A percentile compares a stretch with the other conserved stretches of the same genome.
Evolutionary conservation across 2,888 invertebrate genomes (phyloP).

Genomic region (Drosophila fungiperda): DNA sequence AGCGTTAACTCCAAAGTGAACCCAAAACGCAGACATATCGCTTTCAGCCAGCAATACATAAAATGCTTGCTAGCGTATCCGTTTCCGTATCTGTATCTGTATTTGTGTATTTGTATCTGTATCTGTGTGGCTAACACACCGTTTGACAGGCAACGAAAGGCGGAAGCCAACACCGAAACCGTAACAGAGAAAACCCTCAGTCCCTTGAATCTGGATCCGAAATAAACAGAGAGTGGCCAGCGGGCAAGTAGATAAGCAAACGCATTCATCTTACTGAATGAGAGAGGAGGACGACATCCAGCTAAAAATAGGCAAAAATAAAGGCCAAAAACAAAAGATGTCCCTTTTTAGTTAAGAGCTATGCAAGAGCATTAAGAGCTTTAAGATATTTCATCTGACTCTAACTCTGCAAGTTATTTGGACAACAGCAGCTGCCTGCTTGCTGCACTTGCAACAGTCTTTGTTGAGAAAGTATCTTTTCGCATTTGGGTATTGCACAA

Average conservation of each 20-base stretch:
- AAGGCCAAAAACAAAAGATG: slow-evolving; percentile 53
- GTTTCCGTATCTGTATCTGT: slow-evolving; percentile 31
- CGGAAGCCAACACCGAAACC: slow-evolving; percentile 39
- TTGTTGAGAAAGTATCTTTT: slow-evolving; percentile 41
- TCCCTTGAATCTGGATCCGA: slow-evolving; percentile 11
- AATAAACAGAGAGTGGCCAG: slow-evolving; percentile 60
- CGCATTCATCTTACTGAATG: slow-evolving; percentile 75
- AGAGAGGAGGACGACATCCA: slow-evolving; percentile 15
- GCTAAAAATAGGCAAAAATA: slow-evolving; percentile 38
- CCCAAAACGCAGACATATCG: slow-evolving; percentile 54
- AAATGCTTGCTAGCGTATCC: slow-evolving; percentile 33
- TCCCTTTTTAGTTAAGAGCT: slow-evolving; percentile 33
- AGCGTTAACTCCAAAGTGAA: slow-evolving; percentile 26
- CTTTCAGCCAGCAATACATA: slow-evolving; percentile 49
- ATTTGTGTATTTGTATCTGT: slow-evolving; percentile 17
- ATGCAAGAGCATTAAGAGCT: slow-evolving; percentile 44
- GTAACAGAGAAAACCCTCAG: slow-evolving; percentile 18
- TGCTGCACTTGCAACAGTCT: slow-evolving; percentile 42
- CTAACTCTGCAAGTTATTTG: slow-evolving; percentile 33
- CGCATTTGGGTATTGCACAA: slow-evolving; percentile 39
- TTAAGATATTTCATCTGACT: slow-evolving; percentile 47
- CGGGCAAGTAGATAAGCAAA: slow-evolving; percentile 77
- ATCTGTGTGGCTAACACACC: slow-evolving; percentile 52
- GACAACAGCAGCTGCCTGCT: slow-evolving; percentile 33
- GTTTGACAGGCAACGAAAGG: slow-evolving; percentile 70